phyloP scores from a whole-genome alignment of 2,113 vertebrate species.

The Upupa epops region DNA sequence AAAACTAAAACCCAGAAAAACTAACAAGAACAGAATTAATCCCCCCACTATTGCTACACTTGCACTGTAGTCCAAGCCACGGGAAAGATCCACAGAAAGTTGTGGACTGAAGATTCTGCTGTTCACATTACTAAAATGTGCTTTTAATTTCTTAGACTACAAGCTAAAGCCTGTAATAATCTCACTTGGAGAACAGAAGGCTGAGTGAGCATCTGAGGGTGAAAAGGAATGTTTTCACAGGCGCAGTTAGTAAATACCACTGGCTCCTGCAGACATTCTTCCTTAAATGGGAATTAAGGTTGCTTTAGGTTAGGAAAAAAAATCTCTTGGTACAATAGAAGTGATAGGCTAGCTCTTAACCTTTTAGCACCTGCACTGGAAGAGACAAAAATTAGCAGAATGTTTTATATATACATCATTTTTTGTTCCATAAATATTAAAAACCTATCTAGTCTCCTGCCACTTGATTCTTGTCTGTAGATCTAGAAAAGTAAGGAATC shows the following conservation, averaged over 20 bases:
- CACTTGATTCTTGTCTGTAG: not conserved
- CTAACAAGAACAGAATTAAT: not conserved
- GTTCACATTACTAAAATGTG: conserved; percentile 58
- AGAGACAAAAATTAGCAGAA: not conserved
- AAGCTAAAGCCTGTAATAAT: conserved; percentile 73
- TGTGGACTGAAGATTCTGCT: conserved; percentile 18
- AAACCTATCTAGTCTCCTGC: not conserved
- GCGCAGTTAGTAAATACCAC: conserved; percentile 77
- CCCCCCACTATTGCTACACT: not conserved
- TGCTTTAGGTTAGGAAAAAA: conserved; percentile 54
- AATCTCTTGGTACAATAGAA: conserved; percentile 33
- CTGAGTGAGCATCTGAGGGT: conserved; percentile 76
- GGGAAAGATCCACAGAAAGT: not conserved
- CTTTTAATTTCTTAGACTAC: conserved; percentile 74
- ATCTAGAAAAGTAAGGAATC: not conserved
- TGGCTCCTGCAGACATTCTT: conserved; percentile 72
- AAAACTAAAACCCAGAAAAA: not conserved
- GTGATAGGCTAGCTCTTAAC: conserved; percentile 20
- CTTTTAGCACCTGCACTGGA: conserved; percentile 49
- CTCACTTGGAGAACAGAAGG: conserved; percentile 74
- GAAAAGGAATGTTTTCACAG: conserved; percentile 81
- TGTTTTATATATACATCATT: not conserved
- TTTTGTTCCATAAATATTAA: not conserved
- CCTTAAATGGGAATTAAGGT: conserved; percentile 74
- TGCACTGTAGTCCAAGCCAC: not conserved